Conservation (phyloP, 2,113 vertebrate species). For the Xenotilapia caudafasciata region DNA sequence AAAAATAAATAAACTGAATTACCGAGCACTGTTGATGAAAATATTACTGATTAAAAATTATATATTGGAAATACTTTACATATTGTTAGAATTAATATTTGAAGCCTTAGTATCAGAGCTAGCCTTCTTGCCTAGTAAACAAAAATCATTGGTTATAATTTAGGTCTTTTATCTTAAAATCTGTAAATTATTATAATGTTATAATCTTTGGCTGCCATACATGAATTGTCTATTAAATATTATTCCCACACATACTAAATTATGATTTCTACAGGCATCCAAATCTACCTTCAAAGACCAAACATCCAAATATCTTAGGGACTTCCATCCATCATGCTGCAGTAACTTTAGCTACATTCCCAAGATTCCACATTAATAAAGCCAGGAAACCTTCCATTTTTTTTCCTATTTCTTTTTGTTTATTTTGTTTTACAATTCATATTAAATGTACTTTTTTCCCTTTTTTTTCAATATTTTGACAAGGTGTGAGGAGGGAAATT, state of each 20-base stretch:
- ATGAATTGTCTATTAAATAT: neutral
- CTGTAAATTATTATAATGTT: rapidly evolving
- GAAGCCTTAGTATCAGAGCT: neutral
- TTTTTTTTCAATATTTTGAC: neutral
- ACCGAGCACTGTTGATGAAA: neutral
- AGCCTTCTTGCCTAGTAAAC: neutral
- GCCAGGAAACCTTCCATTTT: neutral
- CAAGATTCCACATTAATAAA: neutral
- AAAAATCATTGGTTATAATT: neutral
- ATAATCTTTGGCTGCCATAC: neutral
- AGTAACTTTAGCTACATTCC: neutral
- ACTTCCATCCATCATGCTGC: neutral
- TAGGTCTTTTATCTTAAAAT: neutral
- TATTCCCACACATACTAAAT: neutral
- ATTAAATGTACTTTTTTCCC: neutral
- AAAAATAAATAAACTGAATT: neutral
- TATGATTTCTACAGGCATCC: neutral
- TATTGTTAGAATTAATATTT: neutral
- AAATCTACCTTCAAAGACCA: neutral
- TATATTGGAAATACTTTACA: neutral
- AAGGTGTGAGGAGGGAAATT: neutral
- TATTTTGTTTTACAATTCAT: neutral
- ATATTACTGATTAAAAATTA: neutral
- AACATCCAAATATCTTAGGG: neutral
- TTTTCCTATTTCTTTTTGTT: neutral